Conservation (phyloP, 2,888 invertebrate species). For the Nomada ferruginata region DNA sequence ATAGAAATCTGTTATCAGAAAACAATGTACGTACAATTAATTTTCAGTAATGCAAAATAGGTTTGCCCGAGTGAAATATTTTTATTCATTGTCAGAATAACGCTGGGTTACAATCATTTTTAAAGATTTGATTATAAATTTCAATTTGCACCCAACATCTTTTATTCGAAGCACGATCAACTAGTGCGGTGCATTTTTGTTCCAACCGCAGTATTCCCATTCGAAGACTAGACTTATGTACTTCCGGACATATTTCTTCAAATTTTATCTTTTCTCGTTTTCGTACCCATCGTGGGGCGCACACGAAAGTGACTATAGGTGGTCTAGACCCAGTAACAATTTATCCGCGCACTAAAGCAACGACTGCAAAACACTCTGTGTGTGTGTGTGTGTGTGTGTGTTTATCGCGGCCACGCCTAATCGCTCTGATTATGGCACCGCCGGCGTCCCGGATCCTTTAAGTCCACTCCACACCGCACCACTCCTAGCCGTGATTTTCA, state of each 20-base stretch:
- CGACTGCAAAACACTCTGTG: constrained; percentile 44
- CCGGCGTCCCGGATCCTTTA: constrained; percentile 58
- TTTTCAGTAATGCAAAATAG: no score
- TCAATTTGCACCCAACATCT: no score
- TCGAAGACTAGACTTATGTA: neutral
- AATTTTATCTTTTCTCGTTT: neutral
- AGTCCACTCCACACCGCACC: constrained; percentile 28
- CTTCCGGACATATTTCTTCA: neutral
- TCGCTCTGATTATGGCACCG: constrained; percentile 68
- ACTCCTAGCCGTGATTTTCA: constrained; percentile 11
- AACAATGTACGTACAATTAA: no score
- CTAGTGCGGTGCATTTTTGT: neutral
- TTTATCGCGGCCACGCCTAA: constrained; percentile 70
- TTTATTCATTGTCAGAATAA: no score
- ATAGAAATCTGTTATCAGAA: no score
- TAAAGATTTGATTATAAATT: no score
- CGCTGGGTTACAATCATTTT: no score
- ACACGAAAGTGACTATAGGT: constrained; percentile 52
- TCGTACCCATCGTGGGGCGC: neutral
- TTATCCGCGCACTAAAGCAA: constrained; percentile 39
- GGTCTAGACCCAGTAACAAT: constrained; percentile 52
- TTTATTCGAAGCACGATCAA: no score
- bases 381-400: neutral
- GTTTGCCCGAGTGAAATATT: no score
- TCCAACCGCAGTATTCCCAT: neutral